Evolutionary conservation across 2,113 vertebrate species (phyloP), one percentile per base, ranked within the genome.

Genomic region (Elachura formosa): DNA sequence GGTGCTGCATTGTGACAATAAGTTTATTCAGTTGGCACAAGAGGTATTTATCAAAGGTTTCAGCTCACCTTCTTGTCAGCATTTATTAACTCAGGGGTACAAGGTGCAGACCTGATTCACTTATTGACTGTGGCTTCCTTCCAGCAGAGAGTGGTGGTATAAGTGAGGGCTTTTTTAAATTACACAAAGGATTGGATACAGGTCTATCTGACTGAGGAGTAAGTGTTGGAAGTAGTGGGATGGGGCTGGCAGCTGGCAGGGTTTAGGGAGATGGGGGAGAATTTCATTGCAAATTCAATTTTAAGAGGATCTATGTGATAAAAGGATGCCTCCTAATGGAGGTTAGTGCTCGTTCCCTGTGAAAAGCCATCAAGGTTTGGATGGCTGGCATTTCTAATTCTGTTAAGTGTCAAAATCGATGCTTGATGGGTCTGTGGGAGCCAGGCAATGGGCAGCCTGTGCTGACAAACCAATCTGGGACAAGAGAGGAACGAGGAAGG

Each of bases 331-430:
- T 90, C 75, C 74, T 97, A 93, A 96, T 96, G 95, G 90, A 94
- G 79, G 89, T 85, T 79, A 94, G 94, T 96, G 96, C 80, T 85
- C 9, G 4, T 79, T 97, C 93, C n/a, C 74, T 75, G 74, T 84
- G 81, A 73, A 89, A 97, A 90, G 74, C 87, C 81, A 92, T 81
- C 76, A 79, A 85, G 69, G 68, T 91, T 80, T 73, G 87, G 90
- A 93, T 81, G 82, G 82, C 75, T 85, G 81, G 74, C 87, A 90
- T 96, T 94, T 88, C 80, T 97, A 97, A 97, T 97, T 97, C 49
- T 86, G 82, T 96, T 96, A 96, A 97, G 94, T 97, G 96, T 95
- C 88, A 92, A 88, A 96, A 95, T 97, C 92, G 12, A 87, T 94
- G 81, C 59, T 93, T 93, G 88, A 93, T 96, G 89, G 93, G 48